These are phyloP conservation scores for Rutilus rutilus DNA, from an alignment of 2,113 vertebrate species.

Conservation along the genomic window DNA sequence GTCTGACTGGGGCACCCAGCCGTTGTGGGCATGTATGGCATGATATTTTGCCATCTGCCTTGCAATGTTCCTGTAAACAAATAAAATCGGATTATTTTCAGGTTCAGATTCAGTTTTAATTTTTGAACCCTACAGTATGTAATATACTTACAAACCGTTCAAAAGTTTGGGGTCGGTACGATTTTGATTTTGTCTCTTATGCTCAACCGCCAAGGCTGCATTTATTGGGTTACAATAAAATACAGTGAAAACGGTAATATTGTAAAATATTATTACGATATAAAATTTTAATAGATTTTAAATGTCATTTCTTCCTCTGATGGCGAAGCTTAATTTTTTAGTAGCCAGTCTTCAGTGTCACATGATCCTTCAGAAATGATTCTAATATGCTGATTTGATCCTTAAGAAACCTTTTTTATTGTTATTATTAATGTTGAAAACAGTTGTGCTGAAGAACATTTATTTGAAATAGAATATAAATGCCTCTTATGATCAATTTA, in stretches of 20 bases:
- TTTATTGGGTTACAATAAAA: neutral
- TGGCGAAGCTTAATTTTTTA: neutral
- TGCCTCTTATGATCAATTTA: neutral
- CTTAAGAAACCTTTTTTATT: neutral
- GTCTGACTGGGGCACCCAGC: constrained; percentile 96
- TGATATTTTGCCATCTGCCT: constrained; percentile 96
- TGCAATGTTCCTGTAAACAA: constrained; percentile 86
- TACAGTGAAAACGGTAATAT: neutral
- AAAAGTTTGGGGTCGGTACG: neutral
- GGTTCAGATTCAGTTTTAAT: neutral
- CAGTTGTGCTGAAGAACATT: neutral
- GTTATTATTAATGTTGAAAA: neutral
- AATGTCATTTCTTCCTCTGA: neutral
- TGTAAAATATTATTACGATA: neutral
- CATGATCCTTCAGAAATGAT: neutral
- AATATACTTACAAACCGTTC: neutral
- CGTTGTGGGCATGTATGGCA: constrained; percentile 96
- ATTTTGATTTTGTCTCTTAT: neutral
- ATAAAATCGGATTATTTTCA: constrained; percentile 5
- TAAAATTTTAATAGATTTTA: neutral
- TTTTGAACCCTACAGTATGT: neutral
- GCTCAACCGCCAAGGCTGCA: neutral
- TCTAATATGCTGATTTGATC: neutral
- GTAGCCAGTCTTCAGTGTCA: neutral
- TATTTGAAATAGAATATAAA: neutral